Base-by-base conservation (phyloP, 1,140 invertebrate genomes). In the Cherax quadricarinatus region DNA sequence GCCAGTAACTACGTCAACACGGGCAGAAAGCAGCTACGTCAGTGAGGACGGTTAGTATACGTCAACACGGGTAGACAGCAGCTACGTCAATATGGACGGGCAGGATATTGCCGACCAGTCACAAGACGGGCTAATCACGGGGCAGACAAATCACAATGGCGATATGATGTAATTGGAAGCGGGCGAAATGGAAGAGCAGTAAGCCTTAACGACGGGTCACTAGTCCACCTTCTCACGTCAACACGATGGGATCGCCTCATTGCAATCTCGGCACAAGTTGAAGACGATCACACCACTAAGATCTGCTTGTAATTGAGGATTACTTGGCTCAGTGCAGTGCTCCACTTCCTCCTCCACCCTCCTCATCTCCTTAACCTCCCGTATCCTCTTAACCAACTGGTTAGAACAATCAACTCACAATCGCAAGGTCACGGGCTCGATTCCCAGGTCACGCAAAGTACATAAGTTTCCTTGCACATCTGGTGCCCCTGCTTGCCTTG, bases 221-320 rank as follows among this genome's bases (percentile, higher is more conserved):
- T 75, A 75, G 70, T 75, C 70, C 70, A 75, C 21, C 70, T 75
- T 7, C 70, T 7, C n/a, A 30, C 9, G 70, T 24, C 70, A 30
- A 75, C 70, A 75, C n/a, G 70, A 75, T 75, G 24, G 70, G n/a
- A 75, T 21, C 21, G 70, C 9, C 70, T 75, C 70, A 30, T 30
- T 75, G 4, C 70, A 75, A 75, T 75, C n/a, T 75, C 0, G 70
- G 6, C 70, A 75, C 24, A 30, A 75, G 70, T 30, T 24, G n/a
- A 75, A 75, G 70, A n/a, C 24, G 70, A 75, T 75, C 70, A 75
- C 70, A 75, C 70, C 24, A 75, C 70, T n/a, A 75, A 30, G 70
- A 75, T 75, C 70, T 75, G 24, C 6, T 75, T 75, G 70, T 75
- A 75, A 75, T 75, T 75, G 70, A 12, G 24, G 70, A 75, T 75